Evolutionary conservation across 2,113 vertebrate genomes (phyloP).

Genomic region (Illadopsis cleaveri): DNA sequence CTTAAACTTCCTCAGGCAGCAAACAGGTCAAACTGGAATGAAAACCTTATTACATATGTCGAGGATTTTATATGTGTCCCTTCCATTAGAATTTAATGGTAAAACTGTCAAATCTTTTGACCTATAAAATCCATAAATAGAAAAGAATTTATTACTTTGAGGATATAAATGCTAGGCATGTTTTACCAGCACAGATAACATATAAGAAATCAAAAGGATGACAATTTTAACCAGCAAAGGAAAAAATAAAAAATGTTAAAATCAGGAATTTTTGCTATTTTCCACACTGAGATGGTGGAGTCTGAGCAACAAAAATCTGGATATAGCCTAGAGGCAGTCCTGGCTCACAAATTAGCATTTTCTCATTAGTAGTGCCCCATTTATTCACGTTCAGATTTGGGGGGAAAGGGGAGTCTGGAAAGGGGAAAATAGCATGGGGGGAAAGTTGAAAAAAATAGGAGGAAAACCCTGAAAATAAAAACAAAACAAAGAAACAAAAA

Average conservation of each 20-base stretch:
- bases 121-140: neutral
- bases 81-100: neutral
- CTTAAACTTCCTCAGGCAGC: constrained; percentile 8
- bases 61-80: neutral
- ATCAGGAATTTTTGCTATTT: constrained; percentile 32
- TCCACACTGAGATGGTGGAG: constrained; percentile 48
- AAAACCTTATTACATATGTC: constrained; percentile 4
- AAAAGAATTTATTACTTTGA: neutral
- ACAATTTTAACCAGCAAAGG: constrained; percentile 37
- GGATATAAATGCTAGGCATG: neutral
- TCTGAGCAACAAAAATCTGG: constrained; percentile 59
- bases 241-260: constrained; percentile 44
- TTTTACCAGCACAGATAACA: constrained; percentile 1
- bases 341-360: constrained; percentile 62
- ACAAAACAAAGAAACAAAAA: neutral
- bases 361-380: constrained; percentile 51
- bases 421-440: neutral
- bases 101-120: neutral
- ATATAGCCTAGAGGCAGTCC: constrained; percentile 45
- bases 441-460: neutral
- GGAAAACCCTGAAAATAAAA: rapidly evolving
- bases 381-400: constrained; percentile 45
- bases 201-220: constrained; percentile 16
- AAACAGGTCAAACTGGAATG: constrained; percentile 21
- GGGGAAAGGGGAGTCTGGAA: neutral